These are phyloP conservation scores for Nebria ingens DNA, from an alignment of 1,140 invertebrate genomes.

Conservation along the genomic window DNA sequence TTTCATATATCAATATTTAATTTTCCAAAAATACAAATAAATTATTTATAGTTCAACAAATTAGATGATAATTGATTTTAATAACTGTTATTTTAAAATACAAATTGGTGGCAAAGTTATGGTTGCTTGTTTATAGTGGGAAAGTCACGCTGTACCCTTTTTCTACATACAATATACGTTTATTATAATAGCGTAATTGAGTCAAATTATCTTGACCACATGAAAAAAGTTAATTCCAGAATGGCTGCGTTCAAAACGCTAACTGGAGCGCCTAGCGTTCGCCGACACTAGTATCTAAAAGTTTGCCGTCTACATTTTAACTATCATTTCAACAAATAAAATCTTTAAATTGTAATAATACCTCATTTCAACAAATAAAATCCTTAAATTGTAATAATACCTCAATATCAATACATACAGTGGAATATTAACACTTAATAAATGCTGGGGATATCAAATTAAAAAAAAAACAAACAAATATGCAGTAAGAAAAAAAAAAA, in stretches of 20 bases:
- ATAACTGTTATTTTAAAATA: not conserved
- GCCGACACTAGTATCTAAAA: too few species aligned
- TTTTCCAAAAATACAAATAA: not conserved
- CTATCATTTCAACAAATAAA: too few species aligned
- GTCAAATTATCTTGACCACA: conserved; percentile 25
- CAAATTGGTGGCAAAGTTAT: too few species aligned
- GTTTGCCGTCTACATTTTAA: not conserved
- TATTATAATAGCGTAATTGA: conserved; percentile 29
- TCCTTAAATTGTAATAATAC: too few species aligned
- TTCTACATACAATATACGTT: conserved; percentile 24
- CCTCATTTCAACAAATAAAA: too few species aligned
- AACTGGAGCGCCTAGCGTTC: not conserved
- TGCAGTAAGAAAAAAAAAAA: too few species aligned
- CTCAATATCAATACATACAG: too few species aligned
- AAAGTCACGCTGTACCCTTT: conserved; percentile 10
- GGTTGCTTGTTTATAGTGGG: not conserved
- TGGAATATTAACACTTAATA: too few species aligned
- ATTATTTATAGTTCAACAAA: not conserved
- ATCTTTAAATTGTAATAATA: too few species aligned
- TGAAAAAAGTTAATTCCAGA: conserved; percentile 26
- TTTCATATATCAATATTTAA: not conserved
- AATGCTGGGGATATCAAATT: too few species aligned
- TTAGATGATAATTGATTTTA: not conserved
- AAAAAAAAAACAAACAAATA: too few species aligned
- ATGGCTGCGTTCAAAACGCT: conserved; percentile 20